These are phyloP conservation scores for Phataginus tetradactyla DNA, from an alignment of 2,797 vertebrate genomes.

Conservation along the genomic window DNA sequence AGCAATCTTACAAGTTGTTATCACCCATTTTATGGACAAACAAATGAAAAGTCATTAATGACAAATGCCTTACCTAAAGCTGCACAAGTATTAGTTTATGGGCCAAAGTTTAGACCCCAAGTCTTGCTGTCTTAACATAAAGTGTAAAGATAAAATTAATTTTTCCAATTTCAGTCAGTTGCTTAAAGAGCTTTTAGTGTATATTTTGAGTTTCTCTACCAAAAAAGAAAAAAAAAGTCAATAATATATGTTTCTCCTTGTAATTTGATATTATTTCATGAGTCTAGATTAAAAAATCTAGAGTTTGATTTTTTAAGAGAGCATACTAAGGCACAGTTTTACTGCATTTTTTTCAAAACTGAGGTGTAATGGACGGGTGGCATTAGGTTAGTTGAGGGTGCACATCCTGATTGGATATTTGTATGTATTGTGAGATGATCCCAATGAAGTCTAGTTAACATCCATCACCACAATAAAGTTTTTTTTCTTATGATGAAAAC, in stretches of 20 bases:
- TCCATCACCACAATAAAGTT: neutral
- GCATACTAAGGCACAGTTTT: neutral
- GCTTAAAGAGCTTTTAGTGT: neutral
- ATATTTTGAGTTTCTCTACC: neutral
- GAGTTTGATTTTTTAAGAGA: neutral
- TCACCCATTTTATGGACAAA: conserved; percentile 2
- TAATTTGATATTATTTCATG: neutral
- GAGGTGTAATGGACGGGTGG: neutral
- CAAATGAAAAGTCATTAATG: conserved; percentile 38
- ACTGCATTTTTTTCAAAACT: neutral
- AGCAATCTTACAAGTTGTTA: conserved; percentile 7
- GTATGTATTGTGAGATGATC: neutral
- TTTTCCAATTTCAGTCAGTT: conserved; percentile 31
- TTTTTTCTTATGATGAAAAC: neutral
- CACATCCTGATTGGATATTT: neutral
- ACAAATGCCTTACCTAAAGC: conserved; percentile 25
- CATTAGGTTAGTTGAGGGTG: neutral
- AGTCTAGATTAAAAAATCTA: neutral
- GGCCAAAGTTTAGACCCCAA: neutral
- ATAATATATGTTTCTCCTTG: neutral
- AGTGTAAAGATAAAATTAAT: conserved; percentile 4
- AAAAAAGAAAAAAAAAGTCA: neutral
- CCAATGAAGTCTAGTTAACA: neutral
- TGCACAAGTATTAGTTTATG: neutral
- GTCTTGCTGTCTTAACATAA: neutral